Evolutionary conservation across 2,888 invertebrate species (phyloP).

Genomic region (Rhorus exstirpatorius): DNA sequence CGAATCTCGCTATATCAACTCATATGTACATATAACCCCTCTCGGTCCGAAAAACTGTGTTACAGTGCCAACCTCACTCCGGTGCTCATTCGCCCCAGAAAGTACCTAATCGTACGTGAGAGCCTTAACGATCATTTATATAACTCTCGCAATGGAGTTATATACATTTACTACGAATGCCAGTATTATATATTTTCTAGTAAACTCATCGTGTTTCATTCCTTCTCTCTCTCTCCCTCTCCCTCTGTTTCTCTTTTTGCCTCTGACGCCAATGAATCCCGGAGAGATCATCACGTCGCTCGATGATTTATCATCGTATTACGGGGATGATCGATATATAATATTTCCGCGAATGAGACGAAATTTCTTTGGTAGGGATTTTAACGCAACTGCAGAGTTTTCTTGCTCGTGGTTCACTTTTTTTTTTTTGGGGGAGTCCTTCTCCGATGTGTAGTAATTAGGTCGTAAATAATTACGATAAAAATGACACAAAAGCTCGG

Average conservation of each 20-base stretch:
- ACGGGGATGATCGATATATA: constrained; percentile 21
- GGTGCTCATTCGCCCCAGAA: constrained; percentile 52
- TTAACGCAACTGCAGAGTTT: not conserved
- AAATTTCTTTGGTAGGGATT: constrained; percentile 9
- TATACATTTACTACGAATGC: constrained; percentile 23
- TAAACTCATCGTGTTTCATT: constrained; percentile 47
- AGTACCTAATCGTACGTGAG: constrained; percentile 72
- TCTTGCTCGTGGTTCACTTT: not conserved
- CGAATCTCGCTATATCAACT: constrained; percentile 55
- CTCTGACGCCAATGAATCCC: constrained; percentile 51
- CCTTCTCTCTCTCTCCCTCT: not conserved
- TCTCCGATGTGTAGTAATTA: constrained; percentile 78
- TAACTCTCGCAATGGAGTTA: constrained; percentile 30
- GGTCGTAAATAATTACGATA: constrained; percentile 85
- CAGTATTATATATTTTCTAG: constrained; percentile 34
- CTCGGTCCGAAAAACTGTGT: constrained; percentile 52
- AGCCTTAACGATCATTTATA: constrained; percentile 69
- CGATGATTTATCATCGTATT: constrained; percentile 65
- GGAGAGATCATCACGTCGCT: constrained; percentile 61
- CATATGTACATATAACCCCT: constrained; percentile 11
- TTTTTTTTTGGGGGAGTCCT: not conserved
- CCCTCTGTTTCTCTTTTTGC: not conserved
- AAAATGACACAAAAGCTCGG: constrained; percentile 82
- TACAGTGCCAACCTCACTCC: constrained; percentile 18
- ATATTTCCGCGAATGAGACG: constrained; percentile 30